Evolutionary conservation across 2,113 vertebrate genomes (phyloP).

Genomic region (Dissostichus mawsoni): DNA sequence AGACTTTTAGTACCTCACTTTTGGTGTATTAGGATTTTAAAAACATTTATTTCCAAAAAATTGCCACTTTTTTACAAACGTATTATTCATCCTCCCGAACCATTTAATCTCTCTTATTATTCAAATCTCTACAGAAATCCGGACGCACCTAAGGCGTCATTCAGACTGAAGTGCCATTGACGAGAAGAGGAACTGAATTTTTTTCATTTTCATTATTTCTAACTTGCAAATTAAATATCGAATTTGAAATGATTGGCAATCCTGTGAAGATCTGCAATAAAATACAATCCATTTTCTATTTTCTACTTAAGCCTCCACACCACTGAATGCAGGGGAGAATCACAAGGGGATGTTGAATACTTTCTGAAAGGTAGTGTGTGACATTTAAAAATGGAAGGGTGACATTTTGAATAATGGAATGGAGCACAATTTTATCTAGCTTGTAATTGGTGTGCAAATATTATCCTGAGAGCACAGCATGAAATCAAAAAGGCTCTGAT

Average conservation of each 20-base stretch:
- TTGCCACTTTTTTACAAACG: no score
- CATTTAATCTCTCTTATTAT: no score
- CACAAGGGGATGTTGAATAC: background rate
- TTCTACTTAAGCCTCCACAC: background rate
- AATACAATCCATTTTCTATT: constrained; percentile 11
- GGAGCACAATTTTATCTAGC: constrained; percentile 11
- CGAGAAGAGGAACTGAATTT: background rate
- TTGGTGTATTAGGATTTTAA: no score
- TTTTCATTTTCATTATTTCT: background rate
- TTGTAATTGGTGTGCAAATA: constrained; percentile 26
- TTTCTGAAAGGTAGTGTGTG: constrained; percentile 16
- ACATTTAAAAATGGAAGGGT: constrained; percentile 49
- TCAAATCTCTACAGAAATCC: no score
- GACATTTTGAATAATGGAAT: constrained; percentile 37
- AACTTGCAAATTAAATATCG: constrained; percentile 1
- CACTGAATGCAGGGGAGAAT: background rate
- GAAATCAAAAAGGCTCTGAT: constrained; percentile 21
- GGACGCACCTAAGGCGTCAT: background rate
- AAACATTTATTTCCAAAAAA: no score
- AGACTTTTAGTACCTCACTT: no score
- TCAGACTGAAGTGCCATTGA: background rate
- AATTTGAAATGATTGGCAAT: constrained; percentile 2
- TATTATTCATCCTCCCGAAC: no score
- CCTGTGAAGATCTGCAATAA: background rate
- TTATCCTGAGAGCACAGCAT: constrained; percentile 24